A percentile compares a stretch with the other conserved stretches of the same genome.
These are phyloP conservation scores for Corythornis cristatus DNA, from an alignment of 2,113 vertebrate genomes.

Conservation along the genomic window DNA sequence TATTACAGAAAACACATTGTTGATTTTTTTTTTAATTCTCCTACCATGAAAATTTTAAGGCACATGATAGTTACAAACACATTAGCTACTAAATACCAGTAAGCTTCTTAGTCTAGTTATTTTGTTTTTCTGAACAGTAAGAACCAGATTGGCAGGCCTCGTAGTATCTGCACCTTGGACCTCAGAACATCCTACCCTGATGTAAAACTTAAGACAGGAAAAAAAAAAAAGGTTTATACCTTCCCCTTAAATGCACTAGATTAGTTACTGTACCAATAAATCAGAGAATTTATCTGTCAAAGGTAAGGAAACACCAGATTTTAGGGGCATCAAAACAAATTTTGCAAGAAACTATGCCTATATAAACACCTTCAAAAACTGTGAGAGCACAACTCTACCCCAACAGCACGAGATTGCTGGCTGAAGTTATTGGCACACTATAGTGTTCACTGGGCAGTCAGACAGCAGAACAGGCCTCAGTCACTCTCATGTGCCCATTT, in stretches of 20 bases:
- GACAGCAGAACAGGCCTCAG: background rate
- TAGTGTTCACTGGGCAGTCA: background rate
- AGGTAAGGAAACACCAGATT: slow-evolving; percentile 13
- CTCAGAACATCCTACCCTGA: slow-evolving; percentile 30
- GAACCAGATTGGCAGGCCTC: slow-evolving; percentile 74
- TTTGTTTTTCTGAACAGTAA: slow-evolving; percentile 77
- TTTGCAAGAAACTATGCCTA: background rate
- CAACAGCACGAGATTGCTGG: background rate
- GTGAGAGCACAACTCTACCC: background rate
- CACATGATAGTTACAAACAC: slow-evolving; percentile 97
- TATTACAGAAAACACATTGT: slow-evolving; percentile 85
- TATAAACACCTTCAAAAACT: background rate
- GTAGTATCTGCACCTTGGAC: slow-evolving; percentile 15
- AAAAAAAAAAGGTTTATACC: background rate
- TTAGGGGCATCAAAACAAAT: background rate
- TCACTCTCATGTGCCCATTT: background rate
- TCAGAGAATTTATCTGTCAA: slow-evolving; percentile 20
- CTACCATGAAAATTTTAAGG: slow-evolving; percentile 97
- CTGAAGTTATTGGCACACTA: background rate
- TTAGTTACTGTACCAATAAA: slow-evolving; percentile 37
- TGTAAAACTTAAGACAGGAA: slow-evolving; percentile 31
- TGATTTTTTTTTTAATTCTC: slow-evolving; percentile 74
- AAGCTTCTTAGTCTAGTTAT: slow-evolving; percentile 77
- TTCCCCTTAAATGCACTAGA: slow-evolving; percentile 18
- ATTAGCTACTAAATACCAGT: slow-evolving; percentile 87